A percentile compares a stretch with the other conserved stretches of the same genome.
Evolutionary conservation across 2,888 invertebrate genomes (phyloP).

Genomic region (Dryocosmus kuriphilus): DNA sequence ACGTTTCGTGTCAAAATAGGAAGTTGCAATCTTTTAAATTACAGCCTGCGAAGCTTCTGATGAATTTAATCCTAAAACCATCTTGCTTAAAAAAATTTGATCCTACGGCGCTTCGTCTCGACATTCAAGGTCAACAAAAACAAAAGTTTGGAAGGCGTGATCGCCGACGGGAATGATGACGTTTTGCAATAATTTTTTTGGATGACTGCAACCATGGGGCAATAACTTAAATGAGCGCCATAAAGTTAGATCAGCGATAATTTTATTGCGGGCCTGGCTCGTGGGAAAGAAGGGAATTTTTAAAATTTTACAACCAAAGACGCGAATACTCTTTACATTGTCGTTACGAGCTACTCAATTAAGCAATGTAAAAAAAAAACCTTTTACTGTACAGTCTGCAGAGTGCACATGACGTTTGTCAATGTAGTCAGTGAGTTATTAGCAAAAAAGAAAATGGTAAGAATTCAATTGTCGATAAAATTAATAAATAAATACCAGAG

Average conservation of each 20-base stretch:
- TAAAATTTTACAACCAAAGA: slow-evolving; percentile 13
- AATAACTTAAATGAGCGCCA: slow-evolving; percentile 31
- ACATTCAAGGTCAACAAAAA: neutral
- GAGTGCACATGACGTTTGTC: neutral
- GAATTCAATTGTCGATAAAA: neutral
- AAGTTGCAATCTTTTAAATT: neutral
- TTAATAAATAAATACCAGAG: too few relatives aligned
- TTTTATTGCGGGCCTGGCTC: slow-evolving; percentile 28
- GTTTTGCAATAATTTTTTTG: slow-evolving; percentile 23
- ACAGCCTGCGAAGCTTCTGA: neutral
- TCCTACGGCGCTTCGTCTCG: slow-evolving; percentile 16
- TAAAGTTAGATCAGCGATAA: slow-evolving; percentile 35
- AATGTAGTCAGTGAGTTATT: neutral
- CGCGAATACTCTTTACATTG: slow-evolving; percentile 1
- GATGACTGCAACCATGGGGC: slow-evolving; percentile 24
- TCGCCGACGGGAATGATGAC: slow-evolving; percentile 12
- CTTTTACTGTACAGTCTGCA: neutral
- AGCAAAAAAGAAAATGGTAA: neutral
- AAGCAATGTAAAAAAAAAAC: neutral
- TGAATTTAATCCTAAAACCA: neutral
- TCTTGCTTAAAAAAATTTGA: neutral
- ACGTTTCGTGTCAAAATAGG: neutral
- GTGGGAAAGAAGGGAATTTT: slow-evolving; percentile 37
- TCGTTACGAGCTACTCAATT: slow-evolving; percentile 29
- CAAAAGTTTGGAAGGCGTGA: slow-evolving; percentile 1